Conservation (phyloP, 1,140 invertebrate species). For the Papilio helenus region DNA sequence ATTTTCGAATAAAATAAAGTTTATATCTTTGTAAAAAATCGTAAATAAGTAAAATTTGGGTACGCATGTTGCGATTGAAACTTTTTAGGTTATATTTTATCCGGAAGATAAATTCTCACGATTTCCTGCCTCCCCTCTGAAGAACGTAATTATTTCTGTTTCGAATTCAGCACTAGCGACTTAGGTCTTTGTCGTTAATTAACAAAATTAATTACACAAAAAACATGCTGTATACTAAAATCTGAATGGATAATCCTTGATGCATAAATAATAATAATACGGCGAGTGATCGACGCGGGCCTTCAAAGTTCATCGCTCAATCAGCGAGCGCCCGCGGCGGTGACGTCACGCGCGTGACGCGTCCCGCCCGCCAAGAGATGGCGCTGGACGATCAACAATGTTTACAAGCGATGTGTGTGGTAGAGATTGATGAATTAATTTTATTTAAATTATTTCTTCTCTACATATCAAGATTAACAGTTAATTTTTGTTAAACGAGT, state of each 20-base stretch:
- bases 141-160: neutral
- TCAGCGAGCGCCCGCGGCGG: slow-evolving; percentile 57
- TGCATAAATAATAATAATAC: slow-evolving; percentile 72
- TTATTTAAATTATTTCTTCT: neutral
- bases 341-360: slow-evolving; percentile 75
- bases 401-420: slow-evolving; percentile 49
- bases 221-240: slow-evolving; percentile 63
- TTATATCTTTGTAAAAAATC: neutral
- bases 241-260: slow-evolving; percentile 73
- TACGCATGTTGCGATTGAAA: neutral
- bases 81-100: neutral
- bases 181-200: neutral
- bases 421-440: neutral
- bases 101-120: neutral
- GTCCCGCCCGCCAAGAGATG: slow-evolving; percentile 72
- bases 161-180: neutral
- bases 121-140: neutral
- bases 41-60: neutral
- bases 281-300: slow-evolving; percentile 67
- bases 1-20: no score
- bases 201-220: neutral
- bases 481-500: no score
- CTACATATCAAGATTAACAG: no score
- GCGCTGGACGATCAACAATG: slow-evolving; percentile 62
- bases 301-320: slow-evolving; percentile 76